Conservation (phyloP, 2,113 vertebrate genomes). For the Sialia sialis region DNA sequence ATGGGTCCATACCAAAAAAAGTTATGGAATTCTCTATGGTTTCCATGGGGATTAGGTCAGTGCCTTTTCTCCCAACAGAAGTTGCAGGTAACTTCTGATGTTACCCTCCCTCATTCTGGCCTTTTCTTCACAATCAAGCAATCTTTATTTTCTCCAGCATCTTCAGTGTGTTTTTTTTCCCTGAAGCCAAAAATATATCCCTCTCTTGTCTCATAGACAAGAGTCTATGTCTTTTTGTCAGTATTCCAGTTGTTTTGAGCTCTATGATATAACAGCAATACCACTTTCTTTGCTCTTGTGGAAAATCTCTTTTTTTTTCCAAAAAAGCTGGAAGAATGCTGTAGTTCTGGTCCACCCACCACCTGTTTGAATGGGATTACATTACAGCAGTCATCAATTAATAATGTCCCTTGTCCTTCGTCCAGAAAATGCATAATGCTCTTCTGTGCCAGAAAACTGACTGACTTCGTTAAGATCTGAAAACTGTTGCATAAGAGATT, state of each 20-base stretch:
- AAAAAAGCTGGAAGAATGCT: not conserved
- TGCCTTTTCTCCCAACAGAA: not conserved
- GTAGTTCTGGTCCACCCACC: not conserved
- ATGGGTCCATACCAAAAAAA: not conserved
- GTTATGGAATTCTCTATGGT: not conserved
- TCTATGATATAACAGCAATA: not conserved
- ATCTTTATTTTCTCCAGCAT: not conserved
- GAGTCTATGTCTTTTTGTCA: not conserved
- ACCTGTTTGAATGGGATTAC: not conserved
- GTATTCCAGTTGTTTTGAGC: not conserved
- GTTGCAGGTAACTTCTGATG: not conserved
- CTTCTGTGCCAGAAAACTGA: not conserved
- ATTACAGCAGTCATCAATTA: not conserved
- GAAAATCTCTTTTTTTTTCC: not conserved
- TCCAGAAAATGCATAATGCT: not conserved
- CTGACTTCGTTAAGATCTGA: not conserved
- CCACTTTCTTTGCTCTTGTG: not conserved
- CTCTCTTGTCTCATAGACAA: not conserved
- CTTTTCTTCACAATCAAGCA: not conserved
- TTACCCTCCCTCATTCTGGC: not conserved
- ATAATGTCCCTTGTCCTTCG: not conserved
- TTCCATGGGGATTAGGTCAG: not conserved
- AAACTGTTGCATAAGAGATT: not conserved
- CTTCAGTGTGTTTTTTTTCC: not conserved
- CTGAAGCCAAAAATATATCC: not conserved